Evolutionary conservation across 2,888 invertebrate genomes (phyloP).

Genomic region (Eumerus sabulonum): DNA sequence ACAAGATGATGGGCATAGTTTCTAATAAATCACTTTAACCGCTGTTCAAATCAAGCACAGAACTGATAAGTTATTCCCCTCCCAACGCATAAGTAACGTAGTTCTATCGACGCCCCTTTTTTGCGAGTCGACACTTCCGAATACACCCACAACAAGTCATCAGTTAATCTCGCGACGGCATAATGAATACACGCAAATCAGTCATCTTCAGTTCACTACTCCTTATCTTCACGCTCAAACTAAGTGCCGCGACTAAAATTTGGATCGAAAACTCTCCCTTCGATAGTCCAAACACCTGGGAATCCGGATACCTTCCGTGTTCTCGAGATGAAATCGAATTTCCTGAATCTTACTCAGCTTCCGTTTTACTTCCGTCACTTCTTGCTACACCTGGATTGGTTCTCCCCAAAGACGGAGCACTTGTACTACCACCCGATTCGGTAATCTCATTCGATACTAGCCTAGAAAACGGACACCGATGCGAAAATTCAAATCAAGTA

Average conservation of each 20-base stretch:
- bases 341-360: conserved; percentile 74
- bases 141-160: background rate
- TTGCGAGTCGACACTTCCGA: background rate
- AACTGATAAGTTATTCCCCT: too few relatives aligned
- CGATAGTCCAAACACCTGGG: conserved; percentile 72
- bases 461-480: conserved; percentile 62
- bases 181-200: conserved; percentile 43
- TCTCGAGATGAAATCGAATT: conserved; percentile 74
- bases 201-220: conserved; percentile 2
- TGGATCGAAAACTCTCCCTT: conserved; percentile 72
- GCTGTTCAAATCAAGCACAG: too few relatives aligned
- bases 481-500: conserved; percentile 70
- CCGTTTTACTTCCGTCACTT: conserved; percentile 72
- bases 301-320: conserved; percentile 74
- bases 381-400: conserved; percentile 73
- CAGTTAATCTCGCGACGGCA: conserved; percentile 40
- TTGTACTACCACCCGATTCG: conserved; percentile 73
- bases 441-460: conserved; percentile 70
- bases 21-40: too few relatives aligned
- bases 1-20: too few relatives aligned
- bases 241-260: conserved; percentile 70
- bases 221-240: background rate
- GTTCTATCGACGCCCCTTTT: conserved; percentile 48
- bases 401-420: conserved; percentile 74
- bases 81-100: too few relatives aligned